Conservation (phyloP, 2,888 invertebrate genomes). For the Axea sp. region DNA sequence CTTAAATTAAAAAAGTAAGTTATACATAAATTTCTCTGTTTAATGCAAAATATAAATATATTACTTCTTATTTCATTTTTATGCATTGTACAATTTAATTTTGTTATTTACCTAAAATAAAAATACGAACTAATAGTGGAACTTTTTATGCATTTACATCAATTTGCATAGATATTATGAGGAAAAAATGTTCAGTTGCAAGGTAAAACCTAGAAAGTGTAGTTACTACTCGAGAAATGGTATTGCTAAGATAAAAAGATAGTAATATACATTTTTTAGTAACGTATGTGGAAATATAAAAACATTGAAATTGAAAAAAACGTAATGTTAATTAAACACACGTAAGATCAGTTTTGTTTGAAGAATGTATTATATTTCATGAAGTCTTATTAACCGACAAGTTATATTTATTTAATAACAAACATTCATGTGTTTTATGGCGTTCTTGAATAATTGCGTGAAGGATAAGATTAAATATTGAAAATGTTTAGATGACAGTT, state of each 20-base stretch:
- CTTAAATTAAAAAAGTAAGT: too few relatives aligned
- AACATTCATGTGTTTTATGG: slow-evolving; percentile 25
- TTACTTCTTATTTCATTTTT: background rate
- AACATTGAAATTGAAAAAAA: slow-evolving; percentile 13
- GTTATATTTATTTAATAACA: slow-evolving; percentile 20
- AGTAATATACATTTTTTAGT: slow-evolving; percentile 37
- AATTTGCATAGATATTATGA: slow-evolving; percentile 42
- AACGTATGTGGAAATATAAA: slow-evolving; percentile 31
- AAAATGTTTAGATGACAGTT: slow-evolving; percentile 52
- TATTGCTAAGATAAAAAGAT: slow-evolving; percentile 33
- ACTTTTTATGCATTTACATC: slow-evolving; percentile 23
- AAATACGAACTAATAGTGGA: slow-evolving; percentile 14
- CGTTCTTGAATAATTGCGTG: slow-evolving; percentile 2
- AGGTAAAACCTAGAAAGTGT: slow-evolving; percentile 17
- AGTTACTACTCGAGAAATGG: slow-evolving; percentile 12
- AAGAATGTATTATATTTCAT: slow-evolving; percentile 18
- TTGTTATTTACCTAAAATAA: slow-evolving; percentile 2
- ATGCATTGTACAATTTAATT: background rate
- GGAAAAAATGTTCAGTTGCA: slow-evolving; percentile 27
- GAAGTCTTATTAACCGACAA: slow-evolving; percentile 10
- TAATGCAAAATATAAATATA: background rate
- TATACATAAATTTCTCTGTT: too few relatives aligned
- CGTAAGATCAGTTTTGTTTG: slow-evolving; percentile 5
- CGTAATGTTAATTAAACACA: slow-evolving; percentile 26
- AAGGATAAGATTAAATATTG: slow-evolving; percentile 23